Percentiles rank a stretch among this genome's conserved stretches.
phyloP scores from a whole-genome alignment of 2,113 vertebrate species.

The Ceuthmochares aereus region DNA sequence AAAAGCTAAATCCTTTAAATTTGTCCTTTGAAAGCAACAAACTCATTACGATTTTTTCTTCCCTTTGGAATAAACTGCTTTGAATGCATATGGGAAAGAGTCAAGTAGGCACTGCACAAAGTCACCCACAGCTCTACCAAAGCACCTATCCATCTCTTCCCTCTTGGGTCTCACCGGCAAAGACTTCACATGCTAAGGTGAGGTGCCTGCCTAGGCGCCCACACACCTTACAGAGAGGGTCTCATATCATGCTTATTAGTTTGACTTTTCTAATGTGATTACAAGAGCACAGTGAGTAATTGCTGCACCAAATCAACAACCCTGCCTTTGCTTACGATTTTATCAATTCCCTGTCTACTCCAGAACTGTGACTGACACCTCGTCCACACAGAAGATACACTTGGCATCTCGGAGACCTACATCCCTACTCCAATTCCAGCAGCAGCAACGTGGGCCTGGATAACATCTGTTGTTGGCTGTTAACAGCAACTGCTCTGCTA shows the following conservation, averaged over 20 bases:
- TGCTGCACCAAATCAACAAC: not conserved
- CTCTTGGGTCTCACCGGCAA: fast-evolving
- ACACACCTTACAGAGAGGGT: not conserved
- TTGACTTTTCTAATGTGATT: not conserved
- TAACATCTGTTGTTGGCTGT: conserved; percentile 34
- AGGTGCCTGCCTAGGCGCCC: not conserved
- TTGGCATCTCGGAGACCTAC: not conserved
- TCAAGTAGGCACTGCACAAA: not conserved
- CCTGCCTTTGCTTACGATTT: not conserved
- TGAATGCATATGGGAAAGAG: not conserved
- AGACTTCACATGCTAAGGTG: fast-evolving
- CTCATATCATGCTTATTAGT: fast-evolving
- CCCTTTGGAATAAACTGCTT: conserved; percentile 37
- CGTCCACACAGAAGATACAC: not conserved
- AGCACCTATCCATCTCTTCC: not conserved
- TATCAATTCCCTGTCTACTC: not conserved
- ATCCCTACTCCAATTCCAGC: not conserved
- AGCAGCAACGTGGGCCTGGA: not conserved
- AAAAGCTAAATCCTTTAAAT: conserved; percentile 28
- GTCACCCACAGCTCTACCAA: not conserved
- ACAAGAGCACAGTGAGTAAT: not conserved
- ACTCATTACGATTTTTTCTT: conserved; percentile 6
- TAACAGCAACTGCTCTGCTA: conserved; percentile 40
- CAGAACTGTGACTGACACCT: not conserved
- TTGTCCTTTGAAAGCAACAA: not conserved